Conservation (phyloP, 2,113 vertebrate genomes). For the Myotis brandtii region DNA sequence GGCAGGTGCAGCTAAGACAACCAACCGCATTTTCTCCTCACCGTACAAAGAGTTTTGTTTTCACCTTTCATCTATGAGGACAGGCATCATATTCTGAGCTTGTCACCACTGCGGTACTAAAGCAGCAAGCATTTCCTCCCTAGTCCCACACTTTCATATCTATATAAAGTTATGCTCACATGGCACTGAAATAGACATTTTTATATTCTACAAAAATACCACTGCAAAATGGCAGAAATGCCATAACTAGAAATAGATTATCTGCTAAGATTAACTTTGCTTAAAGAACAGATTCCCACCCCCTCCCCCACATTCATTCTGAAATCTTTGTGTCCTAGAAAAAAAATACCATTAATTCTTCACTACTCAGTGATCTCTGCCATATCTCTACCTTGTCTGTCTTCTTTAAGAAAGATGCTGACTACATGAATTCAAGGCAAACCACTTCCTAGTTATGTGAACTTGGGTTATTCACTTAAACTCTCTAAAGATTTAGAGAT, state of each 20-base stretch:
- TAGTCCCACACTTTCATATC: conserved; percentile 68
- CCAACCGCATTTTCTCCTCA: neutral
- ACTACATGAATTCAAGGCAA: conserved; percentile 1
- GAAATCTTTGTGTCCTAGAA: conserved; percentile 53
- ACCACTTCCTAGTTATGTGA: neutral
- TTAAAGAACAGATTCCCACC: conserved; percentile 62
- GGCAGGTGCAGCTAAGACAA: neutral
- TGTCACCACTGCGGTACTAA: neutral
- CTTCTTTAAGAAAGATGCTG: neutral
- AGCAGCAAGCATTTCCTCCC: conserved; percentile 65
- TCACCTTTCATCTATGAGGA: conserved; percentile 39
- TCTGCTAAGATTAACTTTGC: conserved; percentile 78
- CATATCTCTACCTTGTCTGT: neutral
- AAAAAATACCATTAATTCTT: neutral
- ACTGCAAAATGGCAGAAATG: conserved; percentile 79
- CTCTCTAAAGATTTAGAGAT: neutral
- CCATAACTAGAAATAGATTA: conserved; percentile 79
- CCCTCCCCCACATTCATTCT: conserved; percentile 65
- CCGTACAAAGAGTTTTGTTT: neutral
- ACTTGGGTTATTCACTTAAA: neutral
- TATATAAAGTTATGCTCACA: conserved; percentile 80
- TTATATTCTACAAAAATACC: conserved; percentile 79
- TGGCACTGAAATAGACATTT: conserved; percentile 77
- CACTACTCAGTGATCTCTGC: neutral
- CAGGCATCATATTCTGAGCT: conserved; percentile 8